Conservation (phyloP, 2,888 invertebrate genomes). For the Habroteleia sp. region DNA sequence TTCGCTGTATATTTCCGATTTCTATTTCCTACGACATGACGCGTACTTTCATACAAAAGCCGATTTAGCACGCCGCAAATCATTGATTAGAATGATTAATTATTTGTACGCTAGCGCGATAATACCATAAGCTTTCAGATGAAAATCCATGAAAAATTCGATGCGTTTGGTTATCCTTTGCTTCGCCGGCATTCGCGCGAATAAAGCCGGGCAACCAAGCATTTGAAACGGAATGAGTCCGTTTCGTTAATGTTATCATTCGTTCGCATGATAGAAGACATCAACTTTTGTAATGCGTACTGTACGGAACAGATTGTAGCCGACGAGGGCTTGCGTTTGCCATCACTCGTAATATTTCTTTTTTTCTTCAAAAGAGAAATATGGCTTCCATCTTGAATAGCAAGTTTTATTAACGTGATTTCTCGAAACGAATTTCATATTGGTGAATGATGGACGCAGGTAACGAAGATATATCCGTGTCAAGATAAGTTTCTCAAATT, state of each 20-base stretch:
- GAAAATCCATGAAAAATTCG: constrained; percentile 45
- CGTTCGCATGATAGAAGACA: constrained; percentile 73
- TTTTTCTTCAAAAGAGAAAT: constrained; percentile 50
- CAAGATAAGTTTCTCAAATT: constrained; percentile 1
- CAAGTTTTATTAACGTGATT: constrained; percentile 39
- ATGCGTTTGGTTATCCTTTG: constrained; percentile 43
- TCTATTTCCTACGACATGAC: too few species aligned
- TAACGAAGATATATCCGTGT: constrained; percentile 15
- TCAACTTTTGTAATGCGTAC: constrained; percentile 65
- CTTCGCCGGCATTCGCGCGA: constrained; percentile 26
- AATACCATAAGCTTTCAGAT: constrained; percentile 25
- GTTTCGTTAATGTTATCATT: constrained; percentile 75
- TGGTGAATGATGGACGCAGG: constrained; percentile 9
- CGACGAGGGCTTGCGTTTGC: constrained; percentile 32
- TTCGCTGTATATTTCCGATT: too few species aligned
- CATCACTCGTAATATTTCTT: constrained; percentile 40
- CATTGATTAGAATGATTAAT: constrained; percentile 50
- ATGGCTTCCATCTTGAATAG: constrained; percentile 18
- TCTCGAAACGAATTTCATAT: constrained; percentile 23
- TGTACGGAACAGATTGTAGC: constrained; percentile 14
- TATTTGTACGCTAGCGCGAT: constrained; percentile 32
- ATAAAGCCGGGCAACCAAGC: constrained; percentile 30
- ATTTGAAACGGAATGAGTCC: constrained; percentile 35
- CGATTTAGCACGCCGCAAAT: too few species aligned
- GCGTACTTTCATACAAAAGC: too few species aligned